phyloP scores from a whole-genome alignment of 2,888 invertebrate genomes.

The Venustoraphidia nigricollis region DNA sequence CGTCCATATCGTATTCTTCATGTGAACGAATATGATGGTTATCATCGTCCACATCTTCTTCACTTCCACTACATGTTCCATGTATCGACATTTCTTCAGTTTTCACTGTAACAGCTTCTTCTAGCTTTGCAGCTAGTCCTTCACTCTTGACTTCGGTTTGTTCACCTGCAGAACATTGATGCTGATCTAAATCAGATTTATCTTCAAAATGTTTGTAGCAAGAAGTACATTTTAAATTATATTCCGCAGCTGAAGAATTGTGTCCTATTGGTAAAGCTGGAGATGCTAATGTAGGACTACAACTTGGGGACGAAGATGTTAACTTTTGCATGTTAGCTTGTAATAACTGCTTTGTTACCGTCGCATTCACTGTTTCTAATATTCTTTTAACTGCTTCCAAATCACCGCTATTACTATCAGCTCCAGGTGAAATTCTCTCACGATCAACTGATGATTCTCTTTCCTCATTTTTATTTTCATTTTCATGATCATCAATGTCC shows the following conservation, averaged over 20 bases:
- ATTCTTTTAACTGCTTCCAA: conserved; percentile 53
- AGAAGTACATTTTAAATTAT: conserved; percentile 33
- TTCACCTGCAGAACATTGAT: conserved; percentile 50
- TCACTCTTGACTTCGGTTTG: conserved; percentile 45
- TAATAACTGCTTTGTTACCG: conserved; percentile 57
- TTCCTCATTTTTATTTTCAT: conserved; percentile 29
- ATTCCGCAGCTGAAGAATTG: conserved; percentile 22
- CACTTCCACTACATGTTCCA: conserved; percentile 39
- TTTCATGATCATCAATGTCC: conserved; percentile 47
- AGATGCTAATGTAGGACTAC: conserved; percentile 26
- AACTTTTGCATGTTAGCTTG: conserved; percentile 52
- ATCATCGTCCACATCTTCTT: conserved; percentile 41
- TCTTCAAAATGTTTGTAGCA: conserved; percentile 42
- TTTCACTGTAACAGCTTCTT: conserved; percentile 42
- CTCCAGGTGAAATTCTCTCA: conserved; percentile 19
- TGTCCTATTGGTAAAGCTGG: conserved; percentile 15
- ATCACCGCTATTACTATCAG: conserved; percentile 31
- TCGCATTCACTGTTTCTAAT: conserved; percentile 57
- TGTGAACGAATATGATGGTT: conserved; percentile 29
- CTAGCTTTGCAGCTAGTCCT: conserved; percentile 62
- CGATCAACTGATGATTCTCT: conserved; percentile 4
- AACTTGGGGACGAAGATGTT: conserved; percentile 37
- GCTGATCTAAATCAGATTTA: conserved; percentile 47
- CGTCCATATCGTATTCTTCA: conserved; percentile 36
- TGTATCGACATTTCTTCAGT: conserved; percentile 34